Base-by-base conservation (phyloP, 2,888 invertebrate species). In the Scaptomyza reducta region DNA sequence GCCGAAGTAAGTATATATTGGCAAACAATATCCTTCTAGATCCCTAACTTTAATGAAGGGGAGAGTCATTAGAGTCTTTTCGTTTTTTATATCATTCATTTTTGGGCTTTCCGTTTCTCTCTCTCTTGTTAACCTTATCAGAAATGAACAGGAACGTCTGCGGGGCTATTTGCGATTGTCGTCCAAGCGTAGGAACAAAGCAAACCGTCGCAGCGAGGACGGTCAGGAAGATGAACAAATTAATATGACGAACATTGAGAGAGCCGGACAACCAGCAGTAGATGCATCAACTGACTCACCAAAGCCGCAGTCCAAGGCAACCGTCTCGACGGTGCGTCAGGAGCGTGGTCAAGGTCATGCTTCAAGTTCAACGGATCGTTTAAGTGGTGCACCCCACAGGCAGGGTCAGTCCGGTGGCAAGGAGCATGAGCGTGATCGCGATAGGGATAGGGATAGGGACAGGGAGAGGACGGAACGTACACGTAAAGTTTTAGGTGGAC, bases 121-220 rank as follows among this genome's bases (percentile, higher is more conserved):
- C 9, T 3, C 47, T n/a, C 6, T 25, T 25, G 6, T 10, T 42
- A 13, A 6, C 22, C 33, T 41, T 1, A 59, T 1, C 67, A 94
- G 94, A 68, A 91, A 93, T 18, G 93, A 93, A 50, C 94, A 94
- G 79, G 93, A 94, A 74, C 92, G 94, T 31, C 89, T 94, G 1
- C 91, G 93, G 27, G 93, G 93, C 57, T 94, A 94, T 87, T 93
- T 94, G 77, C 93, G 93, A 9, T 91, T 93, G 16, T 90, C 90
- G 89, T 92, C 89, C 87, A 93, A 89, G 87, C 93, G 87, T 86
- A 80, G 90, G 88, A 68, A 90, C 79, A 88, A 92, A 91, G 61
- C 91, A 79, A 71, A 82, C 33, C 88, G 92, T 1, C 85, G 92
- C 70, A 78, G 76, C 33, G 74, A 71, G 35, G 84, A 92, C 46